Base-by-base conservation (phyloP, 1,140 invertebrate species). In the Lordiphosa clarofinis region DNA sequence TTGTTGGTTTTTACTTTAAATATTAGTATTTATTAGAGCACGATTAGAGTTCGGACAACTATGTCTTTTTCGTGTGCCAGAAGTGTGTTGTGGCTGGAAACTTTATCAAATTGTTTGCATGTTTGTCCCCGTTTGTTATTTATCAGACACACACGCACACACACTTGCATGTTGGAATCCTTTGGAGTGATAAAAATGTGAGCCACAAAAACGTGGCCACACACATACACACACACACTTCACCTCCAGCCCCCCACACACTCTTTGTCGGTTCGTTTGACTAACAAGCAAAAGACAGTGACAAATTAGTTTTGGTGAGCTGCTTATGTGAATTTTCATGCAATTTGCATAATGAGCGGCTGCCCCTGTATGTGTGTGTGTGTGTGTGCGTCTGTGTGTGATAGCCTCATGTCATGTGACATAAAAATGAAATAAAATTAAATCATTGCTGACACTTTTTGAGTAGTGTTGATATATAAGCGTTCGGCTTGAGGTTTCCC, bases 261-360 rank as follows among this genome's bases (percentile, higher is more conserved):
- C 55, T 46, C 38, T 31, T 24, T 70, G 56, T 39, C 44, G 40
- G 46, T 59, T 60, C 69, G 65, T 84, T 78, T 86, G 68, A 73
- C 73, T 84, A 84, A 84, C 78, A 84, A 84, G 73, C 69, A 58
- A 73, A 82, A 84, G 78, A 84, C 78, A 84, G 78, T 84, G 78
- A 84, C 78, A 84, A 84, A 84, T 84, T 84, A 84, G 78, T 86
- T 82, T 84, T 82, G 78, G 78, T 66, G 68, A 73, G 78, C 78
- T 84, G 79, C 78, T 84, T 84, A 84, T 84, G 73, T 76, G 76
- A 84, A 73, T 76, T 82, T 82, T 68, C 73, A 46, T 71, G 79
- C 73, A 84, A 84, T 84, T 84, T 84, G 70, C 79, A 82, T 84
- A 82, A 84, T 82, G 78, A 82, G 66, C 67, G 49, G 54, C 57